Conservation (phyloP, 2,888 invertebrate species). For the Lithodes maja region DNA sequence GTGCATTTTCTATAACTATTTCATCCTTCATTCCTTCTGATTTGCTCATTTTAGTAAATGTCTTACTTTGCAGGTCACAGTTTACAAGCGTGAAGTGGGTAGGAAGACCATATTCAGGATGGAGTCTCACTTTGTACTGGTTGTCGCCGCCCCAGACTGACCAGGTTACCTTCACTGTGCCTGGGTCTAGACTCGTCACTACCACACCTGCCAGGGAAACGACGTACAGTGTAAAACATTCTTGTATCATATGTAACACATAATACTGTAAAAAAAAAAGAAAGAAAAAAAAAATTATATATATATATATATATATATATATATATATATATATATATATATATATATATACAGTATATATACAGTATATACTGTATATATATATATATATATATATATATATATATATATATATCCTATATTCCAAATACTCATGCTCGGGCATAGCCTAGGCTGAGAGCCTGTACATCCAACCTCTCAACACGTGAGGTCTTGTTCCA, state of each 20-base stretch:
- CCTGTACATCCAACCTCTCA: too few relatives aligned
- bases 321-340: neutral
- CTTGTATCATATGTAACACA: neutral
- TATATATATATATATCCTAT: neutral
- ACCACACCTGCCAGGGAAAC: neutral
- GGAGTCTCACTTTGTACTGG: neutral
- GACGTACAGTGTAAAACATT: neutral
- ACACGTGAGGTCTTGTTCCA: too few relatives aligned
- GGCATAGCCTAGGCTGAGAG: too few relatives aligned
- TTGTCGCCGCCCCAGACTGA: neutral
- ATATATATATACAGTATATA: too few relatives aligned
- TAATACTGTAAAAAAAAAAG: neutral
- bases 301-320: constrained; percentile 1
- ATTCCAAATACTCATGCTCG: neutral
- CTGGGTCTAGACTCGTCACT: neutral
- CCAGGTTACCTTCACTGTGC: neutral
- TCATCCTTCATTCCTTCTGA: too few relatives aligned
- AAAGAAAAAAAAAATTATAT: neutral
- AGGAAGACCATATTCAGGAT: neutral
- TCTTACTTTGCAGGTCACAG: neutral
- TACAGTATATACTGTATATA: too few relatives aligned
- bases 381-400: neutral
- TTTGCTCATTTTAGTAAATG: too few relatives aligned
- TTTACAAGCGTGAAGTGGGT: neutral
- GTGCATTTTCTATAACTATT: too few relatives aligned